A percentile compares a stretch with the other conserved stretches of the same genome.
phyloP scores from a whole-genome alignment of 1,140 invertebrate species.

The Drosophila malerkotliana region DNA sequence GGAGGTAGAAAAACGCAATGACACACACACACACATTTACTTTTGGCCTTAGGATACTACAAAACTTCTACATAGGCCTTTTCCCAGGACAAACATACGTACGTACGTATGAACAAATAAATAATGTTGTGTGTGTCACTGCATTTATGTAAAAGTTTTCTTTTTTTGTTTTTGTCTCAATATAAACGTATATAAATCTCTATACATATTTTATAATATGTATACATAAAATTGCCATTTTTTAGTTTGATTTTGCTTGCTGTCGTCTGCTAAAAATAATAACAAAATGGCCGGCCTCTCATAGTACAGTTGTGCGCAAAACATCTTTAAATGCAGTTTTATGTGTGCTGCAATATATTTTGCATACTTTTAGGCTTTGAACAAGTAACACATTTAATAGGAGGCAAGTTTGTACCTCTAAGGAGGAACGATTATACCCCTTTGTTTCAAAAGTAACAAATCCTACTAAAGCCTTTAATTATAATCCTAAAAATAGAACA shows the following conservation, averaged over 20 bases:
- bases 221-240: conserved; percentile 51
- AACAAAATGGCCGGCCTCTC: conserved; percentile 44
- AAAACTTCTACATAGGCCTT: conserved; percentile 53
- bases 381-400: conserved; percentile 34
- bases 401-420: not conserved
- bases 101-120: not conserved
- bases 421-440: not conserved
- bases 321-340: conserved; percentile 34
- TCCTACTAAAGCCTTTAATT: not conserved
- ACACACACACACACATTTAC: conserved; percentile 26
- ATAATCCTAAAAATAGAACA: not conserved
- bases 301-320: conserved; percentile 72
- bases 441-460: not conserved
- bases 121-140: conserved; percentile 16
- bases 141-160: conserved; percentile 36
- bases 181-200: conserved; percentile 36
- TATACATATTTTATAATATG: conserved; percentile 53
- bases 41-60: conserved; percentile 66
- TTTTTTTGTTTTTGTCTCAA: conserved; percentile 26
- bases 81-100: conserved; percentile 17
- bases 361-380: conserved; percentile 34
- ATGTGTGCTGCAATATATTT: not conserved
- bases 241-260: conserved; percentile 72
- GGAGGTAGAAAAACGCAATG: conserved; percentile 73
- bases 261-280: conserved; percentile 69